A percentile compares a stretch with the other conserved stretches of the same genome.
phyloP scores from a whole-genome alignment of 2,113 vertebrate genomes.

The Gallinago media region DNA sequence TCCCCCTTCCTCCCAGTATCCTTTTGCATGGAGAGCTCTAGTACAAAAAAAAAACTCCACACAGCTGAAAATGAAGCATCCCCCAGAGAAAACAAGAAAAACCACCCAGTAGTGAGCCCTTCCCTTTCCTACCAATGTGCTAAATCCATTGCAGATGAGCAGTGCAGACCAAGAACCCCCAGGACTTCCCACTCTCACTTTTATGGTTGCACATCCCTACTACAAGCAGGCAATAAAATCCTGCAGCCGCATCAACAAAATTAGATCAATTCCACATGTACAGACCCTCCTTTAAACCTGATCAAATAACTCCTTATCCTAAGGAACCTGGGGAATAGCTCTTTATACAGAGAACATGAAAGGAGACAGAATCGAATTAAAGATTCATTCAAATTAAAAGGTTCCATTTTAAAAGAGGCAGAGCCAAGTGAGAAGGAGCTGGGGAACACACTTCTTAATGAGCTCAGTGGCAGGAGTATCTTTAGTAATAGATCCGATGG shows the following conservation, averaged over 20 bases:
- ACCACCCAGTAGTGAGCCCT: background rate
- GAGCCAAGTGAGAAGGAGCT: conserved; percentile 44
- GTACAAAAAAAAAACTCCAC: background rate
- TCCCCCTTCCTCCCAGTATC: background rate
- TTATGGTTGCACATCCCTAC: background rate
- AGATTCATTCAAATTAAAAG: conserved; percentile 79
- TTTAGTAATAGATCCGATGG: conserved; percentile 53
- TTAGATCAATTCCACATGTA: conserved; percentile 60
- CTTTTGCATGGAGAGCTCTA: background rate
- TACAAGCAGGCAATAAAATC: conserved; percentile 56
- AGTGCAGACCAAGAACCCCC: background rate
- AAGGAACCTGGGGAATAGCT: conserved; percentile 61
- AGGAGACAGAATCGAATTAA: conserved; percentile 63
- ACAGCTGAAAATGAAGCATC: conserved; percentile 11
- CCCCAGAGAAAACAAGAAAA: background rate
- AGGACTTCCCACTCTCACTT: background rate
- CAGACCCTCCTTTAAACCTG: conserved; percentile 42
- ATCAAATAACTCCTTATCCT: conserved; percentile 45
- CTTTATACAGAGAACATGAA: background rate
- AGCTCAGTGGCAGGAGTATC: conserved; percentile 29
- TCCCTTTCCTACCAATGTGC: background rate
- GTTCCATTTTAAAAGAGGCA: conserved; percentile 56
- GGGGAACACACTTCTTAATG: conserved; percentile 50
- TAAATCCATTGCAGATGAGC: background rate
- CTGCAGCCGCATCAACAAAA: conserved; percentile 37